phyloP scores from a whole-genome alignment of 2,888 invertebrate species.

The Himalopsyche tibetana region DNA sequence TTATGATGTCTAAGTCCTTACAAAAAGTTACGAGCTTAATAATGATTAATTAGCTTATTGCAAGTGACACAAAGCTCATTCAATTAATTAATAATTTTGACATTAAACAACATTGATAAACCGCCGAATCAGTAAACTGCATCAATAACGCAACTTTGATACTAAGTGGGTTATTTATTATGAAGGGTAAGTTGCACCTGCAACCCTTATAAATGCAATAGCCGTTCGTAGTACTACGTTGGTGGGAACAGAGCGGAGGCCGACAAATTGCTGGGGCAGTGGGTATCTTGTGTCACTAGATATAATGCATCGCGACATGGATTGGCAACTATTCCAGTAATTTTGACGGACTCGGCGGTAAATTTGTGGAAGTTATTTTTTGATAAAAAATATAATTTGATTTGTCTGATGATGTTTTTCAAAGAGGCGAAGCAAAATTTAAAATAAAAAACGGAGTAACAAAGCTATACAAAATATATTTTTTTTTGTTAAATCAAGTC shows the following conservation, averaged over 20 bases:
- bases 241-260: not conserved
- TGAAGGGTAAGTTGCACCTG: constrained; percentile 39
- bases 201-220: constrained; percentile 46
- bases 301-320: not conserved
- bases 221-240: not conserved
- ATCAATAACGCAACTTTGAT: constrained; percentile 15
- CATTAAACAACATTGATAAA: not conserved
- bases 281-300: not conserved
- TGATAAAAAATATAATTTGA: no score
- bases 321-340: not conserved
- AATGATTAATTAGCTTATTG: not conserved
- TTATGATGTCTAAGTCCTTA: no score
- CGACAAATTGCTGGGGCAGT: constrained; percentile 41
- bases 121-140: not conserved
- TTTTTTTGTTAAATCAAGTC: no score
- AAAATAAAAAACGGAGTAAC: no score
- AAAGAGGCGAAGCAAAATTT: no score
- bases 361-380: no score
- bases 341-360: no score
- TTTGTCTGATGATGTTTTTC: no score
- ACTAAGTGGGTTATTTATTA: constrained; percentile 41
- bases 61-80: not conserved
- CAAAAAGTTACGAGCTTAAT: no score
- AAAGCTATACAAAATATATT: no score
- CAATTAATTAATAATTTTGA: constrained; percentile 25